Percentiles rank a stretch among this genome's conserved stretches.
Conservation (phyloP, 1,140 invertebrate genomes). For the Diorhabda sublineata region DNA sequence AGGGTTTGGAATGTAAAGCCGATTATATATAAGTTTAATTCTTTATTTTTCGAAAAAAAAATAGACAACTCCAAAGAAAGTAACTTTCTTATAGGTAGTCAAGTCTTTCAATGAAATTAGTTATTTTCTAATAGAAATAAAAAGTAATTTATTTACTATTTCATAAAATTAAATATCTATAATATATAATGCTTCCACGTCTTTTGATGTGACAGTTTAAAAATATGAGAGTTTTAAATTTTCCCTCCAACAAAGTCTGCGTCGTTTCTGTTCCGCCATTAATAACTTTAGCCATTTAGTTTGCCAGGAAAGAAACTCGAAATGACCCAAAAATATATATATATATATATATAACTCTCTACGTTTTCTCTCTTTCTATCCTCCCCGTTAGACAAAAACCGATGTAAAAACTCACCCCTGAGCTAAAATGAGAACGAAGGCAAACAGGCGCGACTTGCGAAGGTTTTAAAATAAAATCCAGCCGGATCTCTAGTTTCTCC, state of each 20-base stretch:
- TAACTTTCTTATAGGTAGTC: too few relatives aligned
- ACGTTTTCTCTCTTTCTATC: slow-evolving; percentile 8
- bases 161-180: not conserved
- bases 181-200: not conserved
- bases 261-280: slow-evolving; percentile 36
- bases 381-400: slow-evolving; percentile 25
- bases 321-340: slow-evolving; percentile 42
- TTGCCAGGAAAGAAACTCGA: slow-evolving; percentile 34
- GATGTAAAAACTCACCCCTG: slow-evolving; percentile 28
- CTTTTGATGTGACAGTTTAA: not conserved
- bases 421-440: slow-evolving; percentile 29
- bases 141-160: not conserved
- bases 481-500: slow-evolving; percentile 28
- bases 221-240: slow-evolving; percentile 34
- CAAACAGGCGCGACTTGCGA: slow-evolving; percentile 17
- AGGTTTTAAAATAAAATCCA: slow-evolving; percentile 39
- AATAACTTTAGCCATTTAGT: slow-evolving; percentile 34
- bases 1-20: too few relatives aligned
- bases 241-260: slow-evolving; percentile 31
- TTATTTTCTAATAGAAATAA: too few relatives aligned
- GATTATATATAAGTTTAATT: too few relatives aligned
- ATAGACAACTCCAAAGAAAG: too few relatives aligned
- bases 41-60: too few relatives aligned
- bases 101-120: too few relatives aligned
- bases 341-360: slow-evolving; percentile 12